Evolutionary conservation across 1,140 invertebrate genomes (phyloP), one percentile per base, ranked within the genome.

Genomic region (Tenebrio molitor): DNA sequence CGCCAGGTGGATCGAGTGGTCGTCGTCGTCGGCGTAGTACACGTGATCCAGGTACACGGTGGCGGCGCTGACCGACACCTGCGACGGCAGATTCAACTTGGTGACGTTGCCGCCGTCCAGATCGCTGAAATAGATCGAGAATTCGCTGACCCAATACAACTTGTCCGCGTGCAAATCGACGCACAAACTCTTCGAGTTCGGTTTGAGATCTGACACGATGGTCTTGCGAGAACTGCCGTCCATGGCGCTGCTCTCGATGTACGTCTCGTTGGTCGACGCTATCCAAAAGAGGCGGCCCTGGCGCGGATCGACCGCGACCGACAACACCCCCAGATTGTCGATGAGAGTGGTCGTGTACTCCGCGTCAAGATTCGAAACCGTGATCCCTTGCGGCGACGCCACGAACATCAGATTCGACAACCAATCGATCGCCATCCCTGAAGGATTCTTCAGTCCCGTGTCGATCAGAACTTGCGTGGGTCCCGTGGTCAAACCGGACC

Each of bases 391-490:
- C 66, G 85, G 85, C 0, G 87, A 88, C 12, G 85, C 84, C 70
- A 93, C 89, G 81, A 92, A 93, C 85, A 95, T 86, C 72, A 91
- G 88, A 15, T 86, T 83, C 8, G 92, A 92, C 41, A 93, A 87
- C 93, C 93, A 95, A 84, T 96, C 93, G 23, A 89, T 77, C 14
- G 88, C 88, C 65, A 90, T 83, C 0, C 90, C 91, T 21, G 83
- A 84, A 19, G 90, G 88, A 73, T 86, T 84, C 69, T 86, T 82
- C 29, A 91, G 84, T 34, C 90, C 91, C 36, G 91, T 89, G 81
- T 95, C 93, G 53, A 94, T 90, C 36, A 95, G 86, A 21, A 90
- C 91, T 74, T 91, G 86, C 16, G 89, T 86, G 1, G 88, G 83
- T 2, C 90, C 89, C 46, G 89, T 90, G 46, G 89, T 90, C 7